Evolutionary conservation across 2,888 invertebrate species (phyloP), one percentile per base, ranked within the genome.

Genomic region (Leptura quadrifasciata): DNA sequence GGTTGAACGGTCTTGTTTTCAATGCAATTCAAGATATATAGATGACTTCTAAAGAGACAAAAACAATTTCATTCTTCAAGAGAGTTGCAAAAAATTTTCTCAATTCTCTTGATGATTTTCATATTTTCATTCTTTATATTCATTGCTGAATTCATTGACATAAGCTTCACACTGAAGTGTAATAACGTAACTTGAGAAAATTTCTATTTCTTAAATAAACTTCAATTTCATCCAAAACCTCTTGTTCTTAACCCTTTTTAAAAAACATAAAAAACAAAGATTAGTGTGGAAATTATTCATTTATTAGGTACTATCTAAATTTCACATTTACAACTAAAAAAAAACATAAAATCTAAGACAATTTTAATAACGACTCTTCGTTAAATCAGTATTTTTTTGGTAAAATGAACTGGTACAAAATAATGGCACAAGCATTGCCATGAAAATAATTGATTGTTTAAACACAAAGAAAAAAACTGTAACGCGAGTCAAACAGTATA

Each of bases 171-270:
- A 75, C 60, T 77, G 67, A 75, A 73, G 77, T 73, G 58, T 78
- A 76, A 69, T 74, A 72, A 73, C 63, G 72, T 57, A 73, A 72
- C 72, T 76, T 76, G 77, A 76, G 76, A 80, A 80, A 78, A 76
- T 79, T 73, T 77, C 75, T 74, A 78, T 82, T 78, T 79, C 78
- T 78, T 76, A 76, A 85, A 85, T 82, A 86, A 84, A 86, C 85
- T 87, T 87, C 85, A 84, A 92, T 91, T 93, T 94, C 94, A 94
- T 94, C 94, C 94, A 93, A 93, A 93, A 93, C 93, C 93, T 94
- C 94, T 93, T 94, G 93, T 93, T 93, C 94, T 93, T 93, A 93
- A 93, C 93, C 94, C 94, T 94, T 94, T 92, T 88, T 93, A 92
- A 94, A 94, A 94, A 94, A 94, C 80, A 94, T 94, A 93, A 94